Percentiles rank a stretch among this genome's conserved stretches.
Conservation (phyloP, 2,888 invertebrate species). For the Ophion costatus region DNA sequence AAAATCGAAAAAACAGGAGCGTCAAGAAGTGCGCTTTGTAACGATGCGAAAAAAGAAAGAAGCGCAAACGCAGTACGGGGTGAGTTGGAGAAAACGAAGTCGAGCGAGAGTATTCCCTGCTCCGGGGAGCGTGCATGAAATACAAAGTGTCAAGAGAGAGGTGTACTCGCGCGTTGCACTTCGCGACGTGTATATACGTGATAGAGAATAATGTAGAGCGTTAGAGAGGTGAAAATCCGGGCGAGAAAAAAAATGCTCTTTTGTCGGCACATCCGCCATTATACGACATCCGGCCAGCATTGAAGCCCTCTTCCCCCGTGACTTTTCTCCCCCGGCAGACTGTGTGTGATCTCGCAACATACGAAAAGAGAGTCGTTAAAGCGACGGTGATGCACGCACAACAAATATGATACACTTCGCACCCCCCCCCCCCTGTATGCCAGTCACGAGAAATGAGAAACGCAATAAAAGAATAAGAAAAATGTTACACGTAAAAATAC, state of each 20-base stretch:
- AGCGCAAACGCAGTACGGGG: slow-evolving; percentile 21
- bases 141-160: slow-evolving; percentile 55
- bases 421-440: not conserved
- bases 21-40: slow-evolving; percentile 36
- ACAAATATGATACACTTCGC: slow-evolving; percentile 43
- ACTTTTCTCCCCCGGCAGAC: not conserved
- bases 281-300: slow-evolving; percentile 76
- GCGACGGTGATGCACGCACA: slow-evolving; percentile 38
- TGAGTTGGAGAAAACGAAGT: slow-evolving; percentile 46
- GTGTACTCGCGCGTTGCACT: slow-evolving; percentile 21
- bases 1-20: slow-evolving; percentile 4
- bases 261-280: slow-evolving; percentile 76
- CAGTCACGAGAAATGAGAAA: not conserved
- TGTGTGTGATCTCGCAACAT: slow-evolving; percentile 35
- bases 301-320: slow-evolving; percentile 34
- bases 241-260: slow-evolving; percentile 68
- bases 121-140: slow-evolving; percentile 56
- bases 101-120: slow-evolving; percentile 45
- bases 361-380: slow-evolving; percentile 56
- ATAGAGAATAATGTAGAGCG: slow-evolving; percentile 46
- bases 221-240: slow-evolving; percentile 69
- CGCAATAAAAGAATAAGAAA: slow-evolving; percentile 22
- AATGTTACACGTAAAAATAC: slow-evolving; percentile 31
- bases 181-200: not conserved
- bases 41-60: slow-evolving; percentile 21